These are phyloP conservation scores for Scopus umbretta DNA, from an alignment of 2,113 vertebrate genomes.

Conservation along the genomic window DNA sequence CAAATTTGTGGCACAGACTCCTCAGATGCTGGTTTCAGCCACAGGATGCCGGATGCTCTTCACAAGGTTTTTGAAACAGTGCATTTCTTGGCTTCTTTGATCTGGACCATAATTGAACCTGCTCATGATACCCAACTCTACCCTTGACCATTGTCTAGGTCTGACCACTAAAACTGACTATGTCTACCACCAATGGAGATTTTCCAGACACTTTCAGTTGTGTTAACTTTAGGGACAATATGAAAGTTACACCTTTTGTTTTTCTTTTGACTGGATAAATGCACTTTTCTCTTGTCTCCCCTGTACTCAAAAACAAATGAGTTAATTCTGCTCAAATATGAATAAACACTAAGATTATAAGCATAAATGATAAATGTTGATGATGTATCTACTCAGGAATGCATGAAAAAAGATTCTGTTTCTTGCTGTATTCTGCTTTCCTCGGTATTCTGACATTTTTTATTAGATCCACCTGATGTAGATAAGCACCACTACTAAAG, in stretches of 20 bases:
- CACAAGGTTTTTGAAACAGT: neutral
- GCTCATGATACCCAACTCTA: neutral
- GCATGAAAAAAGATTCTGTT: neutral
- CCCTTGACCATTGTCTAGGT: neutral
- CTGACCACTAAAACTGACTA: neutral
- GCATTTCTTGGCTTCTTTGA: neutral
- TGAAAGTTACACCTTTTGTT: neutral
- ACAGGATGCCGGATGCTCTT: neutral
- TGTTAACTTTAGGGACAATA: neutral
- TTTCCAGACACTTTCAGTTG: neutral
- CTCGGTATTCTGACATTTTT: neutral
- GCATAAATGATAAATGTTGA: neutral
- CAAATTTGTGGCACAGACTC: neutral
- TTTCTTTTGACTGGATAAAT: neutral
- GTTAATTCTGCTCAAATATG: neutral
- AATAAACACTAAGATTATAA: neutral
- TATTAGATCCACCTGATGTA: neutral
- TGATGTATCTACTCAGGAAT: neutral
- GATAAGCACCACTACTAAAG: neutral
- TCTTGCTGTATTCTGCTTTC: neutral
- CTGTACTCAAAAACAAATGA: neutral
- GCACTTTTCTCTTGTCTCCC: neutral
- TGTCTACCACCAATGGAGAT: neutral
- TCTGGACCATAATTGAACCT: neutral
- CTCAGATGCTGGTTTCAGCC: neutral